A percentile compares a stretch with the other conserved stretches of the same genome.
These are phyloP conservation scores for Mechanitis messenoides DNA, from an alignment of 2,888 invertebrate genomes.

Conservation along the genomic window DNA sequence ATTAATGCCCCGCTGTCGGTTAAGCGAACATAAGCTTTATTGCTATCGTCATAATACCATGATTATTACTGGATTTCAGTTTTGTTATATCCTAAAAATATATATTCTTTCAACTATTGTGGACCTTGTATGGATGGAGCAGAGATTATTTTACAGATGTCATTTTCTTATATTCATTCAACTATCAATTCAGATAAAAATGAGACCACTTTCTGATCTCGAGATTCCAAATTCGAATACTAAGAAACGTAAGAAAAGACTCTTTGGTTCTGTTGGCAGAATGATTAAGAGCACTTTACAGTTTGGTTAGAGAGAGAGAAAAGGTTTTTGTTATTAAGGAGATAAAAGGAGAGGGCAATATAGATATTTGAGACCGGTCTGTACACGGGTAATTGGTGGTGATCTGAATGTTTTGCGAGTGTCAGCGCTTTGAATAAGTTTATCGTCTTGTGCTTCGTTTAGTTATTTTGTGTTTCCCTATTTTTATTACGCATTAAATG, in stretches of 20 bases:
- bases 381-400: slow-evolving; percentile 71
- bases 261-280: slow-evolving; percentile 28
- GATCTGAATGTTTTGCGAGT: slow-evolving; percentile 70
- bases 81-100: slow-evolving; percentile 30
- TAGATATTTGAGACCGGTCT: slow-evolving; percentile 46
- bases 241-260: slow-evolving; percentile 12
- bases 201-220: neutral
- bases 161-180: neutral
- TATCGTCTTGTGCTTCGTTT: slow-evolving; percentile 60
- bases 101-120: slow-evolving; percentile 2
- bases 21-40: slow-evolving; percentile 66
- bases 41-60: slow-evolving; percentile 49
- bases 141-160: neutral
- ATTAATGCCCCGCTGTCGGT: slow-evolving; percentile 52
- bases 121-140: neutral
- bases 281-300: slow-evolving; percentile 56
- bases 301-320: slow-evolving; percentile 29
- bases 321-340: slow-evolving; percentile 24
- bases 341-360: slow-evolving; percentile 22
- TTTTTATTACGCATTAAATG: neutral
- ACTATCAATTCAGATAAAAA: neutral
- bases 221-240: slow-evolving; percentile 9
- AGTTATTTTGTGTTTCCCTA: slow-evolving; percentile 16
- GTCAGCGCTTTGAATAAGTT: slow-evolving; percentile 67
- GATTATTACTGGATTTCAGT: slow-evolving; percentile 41